Percentiles rank a stretch among this genome's conserved stretches.
Conservation (phyloP, 2,113 vertebrate species). For the Tupaia tana region DNA sequence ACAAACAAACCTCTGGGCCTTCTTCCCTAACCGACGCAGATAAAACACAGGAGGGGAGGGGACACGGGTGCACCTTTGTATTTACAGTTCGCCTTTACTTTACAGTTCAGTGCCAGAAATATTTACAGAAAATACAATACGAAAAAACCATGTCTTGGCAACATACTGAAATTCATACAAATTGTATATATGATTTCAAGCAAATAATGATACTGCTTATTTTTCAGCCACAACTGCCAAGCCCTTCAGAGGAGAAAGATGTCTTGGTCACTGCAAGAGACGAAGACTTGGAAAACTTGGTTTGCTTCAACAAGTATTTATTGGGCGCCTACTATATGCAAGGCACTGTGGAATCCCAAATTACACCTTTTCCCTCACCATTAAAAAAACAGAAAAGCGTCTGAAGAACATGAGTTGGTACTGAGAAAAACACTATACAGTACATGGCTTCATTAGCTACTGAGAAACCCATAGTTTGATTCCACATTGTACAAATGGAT, state of each 20-base stretch:
- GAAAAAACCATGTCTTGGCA: slow-evolving; percentile 89
- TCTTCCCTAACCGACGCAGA: slow-evolving; percentile 88
- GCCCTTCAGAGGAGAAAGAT: slow-evolving; percentile 80
- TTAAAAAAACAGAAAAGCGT: slow-evolving; percentile 66
- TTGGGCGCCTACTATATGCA: slow-evolving; percentile 80
- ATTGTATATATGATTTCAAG: slow-evolving; percentile 83
- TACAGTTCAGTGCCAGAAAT: slow-evolving; percentile 91
- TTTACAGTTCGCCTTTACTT: slow-evolving; percentile 93
- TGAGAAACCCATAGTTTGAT: background rate
- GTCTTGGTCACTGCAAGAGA: slow-evolving; percentile 72
- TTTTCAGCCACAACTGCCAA: slow-evolving; percentile 82
- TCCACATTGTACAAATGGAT: background rate
- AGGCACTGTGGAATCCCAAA: slow-evolving; percentile 83
- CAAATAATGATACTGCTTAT: slow-evolving; percentile 79
- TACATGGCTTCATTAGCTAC: slow-evolving; percentile 31
- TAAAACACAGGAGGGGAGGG: slow-evolving; percentile 88
- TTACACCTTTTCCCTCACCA: slow-evolving; percentile 63
- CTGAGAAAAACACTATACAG: slow-evolving; percentile 70
- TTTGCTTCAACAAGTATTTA: slow-evolving; percentile 79
- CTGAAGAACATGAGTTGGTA: slow-evolving; percentile 61
- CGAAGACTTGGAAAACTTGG: slow-evolving; percentile 73
- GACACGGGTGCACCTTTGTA: slow-evolving; percentile 90
- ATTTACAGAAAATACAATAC: slow-evolving; percentile 93
- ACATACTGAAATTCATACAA: slow-evolving; percentile 86
- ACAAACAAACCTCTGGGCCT: slow-evolving; percentile 90